Conservation (phyloP, 2,113 vertebrate genomes). For the Egretta garzetta region DNA sequence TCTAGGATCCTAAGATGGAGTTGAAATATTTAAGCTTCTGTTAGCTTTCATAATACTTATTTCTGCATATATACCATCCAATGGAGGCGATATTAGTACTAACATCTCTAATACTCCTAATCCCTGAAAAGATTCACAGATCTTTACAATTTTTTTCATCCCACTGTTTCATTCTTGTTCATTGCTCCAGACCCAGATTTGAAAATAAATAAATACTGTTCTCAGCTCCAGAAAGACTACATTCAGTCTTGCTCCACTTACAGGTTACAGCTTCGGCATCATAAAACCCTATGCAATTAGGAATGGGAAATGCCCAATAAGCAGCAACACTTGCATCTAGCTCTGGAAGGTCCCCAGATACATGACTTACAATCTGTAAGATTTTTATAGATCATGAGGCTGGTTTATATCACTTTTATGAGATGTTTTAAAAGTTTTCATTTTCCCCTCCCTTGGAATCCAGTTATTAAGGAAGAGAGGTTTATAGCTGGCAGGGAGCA, state of each 20-base stretch:
- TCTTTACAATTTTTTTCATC: neutral
- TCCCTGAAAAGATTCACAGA: neutral
- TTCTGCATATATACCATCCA: neutral
- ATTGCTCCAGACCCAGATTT: neutral
- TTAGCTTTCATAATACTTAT: neutral
- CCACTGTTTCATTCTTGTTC: neutral
- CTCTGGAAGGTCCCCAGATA: neutral
- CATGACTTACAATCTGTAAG: neutral
- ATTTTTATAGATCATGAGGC: constrained; percentile 12
- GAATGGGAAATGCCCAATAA: neutral
- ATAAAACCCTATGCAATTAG: neutral
- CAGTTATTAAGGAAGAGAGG: neutral
- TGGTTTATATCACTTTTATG: neutral
- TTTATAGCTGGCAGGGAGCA: neutral
- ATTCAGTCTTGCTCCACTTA: neutral
- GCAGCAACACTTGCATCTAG: neutral
- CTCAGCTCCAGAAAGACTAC: neutral
- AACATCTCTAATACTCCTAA: neutral
- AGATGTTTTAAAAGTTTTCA: constrained; percentile 15
- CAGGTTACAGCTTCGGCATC: neutral
- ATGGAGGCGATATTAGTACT: neutral
- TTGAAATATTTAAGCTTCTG: neutral
- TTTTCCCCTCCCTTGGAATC: constrained; percentile 8
- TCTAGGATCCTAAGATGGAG: neutral
- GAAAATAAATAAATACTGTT: neutral